Evolutionary conservation across 35 echinoderm and acorn worm genomes (phyloP).

Genomic region (Apostichopus californicus): DNA sequence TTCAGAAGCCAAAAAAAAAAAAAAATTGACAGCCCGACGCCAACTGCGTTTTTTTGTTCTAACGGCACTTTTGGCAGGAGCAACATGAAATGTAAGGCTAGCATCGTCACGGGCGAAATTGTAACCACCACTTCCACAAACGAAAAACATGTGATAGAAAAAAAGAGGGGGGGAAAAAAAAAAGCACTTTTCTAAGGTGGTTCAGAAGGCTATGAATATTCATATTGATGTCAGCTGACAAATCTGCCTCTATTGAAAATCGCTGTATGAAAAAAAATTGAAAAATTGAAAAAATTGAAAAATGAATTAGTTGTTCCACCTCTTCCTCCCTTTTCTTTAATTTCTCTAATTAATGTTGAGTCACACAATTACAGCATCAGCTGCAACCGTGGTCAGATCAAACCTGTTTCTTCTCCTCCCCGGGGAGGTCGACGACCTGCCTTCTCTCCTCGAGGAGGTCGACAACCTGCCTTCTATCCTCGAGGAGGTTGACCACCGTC

Average conservation of each 20-base stretch:
- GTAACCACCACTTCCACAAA: too few relatives aligned
- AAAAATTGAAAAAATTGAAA: background rate
- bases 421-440: background rate
- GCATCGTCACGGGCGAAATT: too few relatives aligned
- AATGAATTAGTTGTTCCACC: background rate
- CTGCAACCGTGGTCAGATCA: background rate
- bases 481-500: slow-evolving; percentile 9
- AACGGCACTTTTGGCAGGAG: background rate
- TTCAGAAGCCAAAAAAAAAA: too few relatives aligned
- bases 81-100: background rate
- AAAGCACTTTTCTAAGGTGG: background rate
- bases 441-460: too few relatives aligned
- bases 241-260: background rate
- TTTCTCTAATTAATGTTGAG: too few relatives aligned
- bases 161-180: background rate
- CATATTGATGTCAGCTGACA: background rate
- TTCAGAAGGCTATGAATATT: background rate
- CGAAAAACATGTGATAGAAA: background rate
- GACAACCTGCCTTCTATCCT: background rate
- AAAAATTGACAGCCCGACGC: too few relatives aligned
- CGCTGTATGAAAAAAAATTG: background rate
- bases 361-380: too few relatives aligned
- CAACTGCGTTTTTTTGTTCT: too few relatives aligned
- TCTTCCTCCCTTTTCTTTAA: background rate
- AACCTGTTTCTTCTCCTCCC: background rate